Evolutionary conservation across 1,140 invertebrate genomes (phyloP).

Genomic region (Heliothis virescens): DNA sequence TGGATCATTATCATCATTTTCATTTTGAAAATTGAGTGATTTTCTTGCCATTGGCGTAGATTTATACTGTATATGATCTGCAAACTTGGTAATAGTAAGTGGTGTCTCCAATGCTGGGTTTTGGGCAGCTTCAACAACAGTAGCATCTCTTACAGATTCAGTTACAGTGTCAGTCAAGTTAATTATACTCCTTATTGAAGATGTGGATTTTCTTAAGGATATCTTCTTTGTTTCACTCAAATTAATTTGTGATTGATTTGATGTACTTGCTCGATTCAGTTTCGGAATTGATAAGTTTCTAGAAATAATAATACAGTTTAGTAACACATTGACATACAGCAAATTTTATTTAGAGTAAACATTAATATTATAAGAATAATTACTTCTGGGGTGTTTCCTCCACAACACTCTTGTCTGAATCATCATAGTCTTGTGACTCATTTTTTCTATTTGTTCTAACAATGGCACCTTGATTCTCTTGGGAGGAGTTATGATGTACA

Average conservation of each 20-base stretch:
- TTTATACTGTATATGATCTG: constrained; percentile 73
- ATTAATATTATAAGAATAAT: constrained; percentile 45
- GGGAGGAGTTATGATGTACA: constrained; percentile 50
- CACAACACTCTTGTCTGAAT: constrained; percentile 76
- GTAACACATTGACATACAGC: background rate
- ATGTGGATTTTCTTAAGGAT: constrained; percentile 53
- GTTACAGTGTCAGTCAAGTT: constrained; percentile 47
- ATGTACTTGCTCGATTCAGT: constrained; percentile 53
- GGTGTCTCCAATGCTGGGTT: constrained; percentile 71
- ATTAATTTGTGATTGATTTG: constrained; percentile 26
- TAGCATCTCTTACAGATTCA: constrained; percentile 63
- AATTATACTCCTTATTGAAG: constrained; percentile 46
- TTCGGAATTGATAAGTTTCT: constrained; percentile 67
- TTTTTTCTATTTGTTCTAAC: constrained; percentile 18
- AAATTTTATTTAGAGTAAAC: background rate
- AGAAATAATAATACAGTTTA: constrained; percentile 45
- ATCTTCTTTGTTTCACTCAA: constrained; percentile 22
- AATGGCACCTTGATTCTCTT: constrained; percentile 30
- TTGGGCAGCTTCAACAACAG: constrained; percentile 54
- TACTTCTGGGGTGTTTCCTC: constrained; percentile 84
- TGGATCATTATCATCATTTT: constrained; percentile 61
- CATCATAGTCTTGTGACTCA: constrained; percentile 62
- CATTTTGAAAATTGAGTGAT: constrained; percentile 71
- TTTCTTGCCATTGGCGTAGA: constrained; percentile 79
- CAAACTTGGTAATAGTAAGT: constrained; percentile 75